Evolutionary conservation across 2,797 vertebrate genomes (phyloP).

Genomic region (Arremon brunneinucha): DNA sequence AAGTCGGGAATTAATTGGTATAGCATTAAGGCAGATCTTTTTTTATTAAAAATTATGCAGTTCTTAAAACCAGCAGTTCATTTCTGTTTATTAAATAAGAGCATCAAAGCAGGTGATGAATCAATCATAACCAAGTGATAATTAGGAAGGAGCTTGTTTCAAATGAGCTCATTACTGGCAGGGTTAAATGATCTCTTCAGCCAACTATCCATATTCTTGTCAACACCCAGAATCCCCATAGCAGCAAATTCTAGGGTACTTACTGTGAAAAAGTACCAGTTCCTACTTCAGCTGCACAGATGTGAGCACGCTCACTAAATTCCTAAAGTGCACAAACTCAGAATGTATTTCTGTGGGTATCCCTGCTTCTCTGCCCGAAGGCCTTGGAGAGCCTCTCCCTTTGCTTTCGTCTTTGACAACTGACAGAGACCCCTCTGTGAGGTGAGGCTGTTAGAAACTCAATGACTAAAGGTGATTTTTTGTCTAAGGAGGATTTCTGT

Average conservation of each 20-base stretch:
- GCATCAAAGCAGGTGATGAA: conserved; percentile 27
- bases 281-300: not conserved
- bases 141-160: conserved; percentile 43
- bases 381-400: not conserved
- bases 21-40: not conserved
- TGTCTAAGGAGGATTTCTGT: not conserved
- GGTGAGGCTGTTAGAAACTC: not conserved
- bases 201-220: not conserved
- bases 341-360: not conserved
- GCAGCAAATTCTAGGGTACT: not conserved
- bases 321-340: not conserved
- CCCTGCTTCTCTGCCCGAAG: not conserved
- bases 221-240: not conserved
- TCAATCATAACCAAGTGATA: conserved; percentile 52
- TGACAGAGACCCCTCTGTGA: not conserved
- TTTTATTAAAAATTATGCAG: not conserved
- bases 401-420: not conserved
- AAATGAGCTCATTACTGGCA: conserved; percentile 41
- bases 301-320: not conserved
- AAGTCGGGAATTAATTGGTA: not conserved
- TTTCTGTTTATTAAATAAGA: conserved; percentile 49
- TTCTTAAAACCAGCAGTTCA: conserved; percentile 4
- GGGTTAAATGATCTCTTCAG: conserved; percentile 52
- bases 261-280: not conserved
- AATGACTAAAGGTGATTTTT: not conserved